Base-by-base conservation (phyloP, 2,888 invertebrate genomes). In the Odontocerum albicorne region DNA sequence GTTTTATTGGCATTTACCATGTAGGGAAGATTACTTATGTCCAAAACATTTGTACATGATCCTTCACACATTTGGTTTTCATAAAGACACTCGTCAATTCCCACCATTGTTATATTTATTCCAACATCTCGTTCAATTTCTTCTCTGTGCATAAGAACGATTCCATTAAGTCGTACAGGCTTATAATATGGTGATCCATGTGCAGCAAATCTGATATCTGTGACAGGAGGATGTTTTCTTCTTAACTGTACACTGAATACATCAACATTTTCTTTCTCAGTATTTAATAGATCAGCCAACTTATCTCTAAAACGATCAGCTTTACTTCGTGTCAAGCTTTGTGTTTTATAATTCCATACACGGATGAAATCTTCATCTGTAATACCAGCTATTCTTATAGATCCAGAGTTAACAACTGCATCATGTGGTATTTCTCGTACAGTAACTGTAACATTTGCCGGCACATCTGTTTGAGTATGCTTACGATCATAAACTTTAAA, bases 1-100 rank as follows among this genome's bases (percentile, higher is more conserved):
- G 98, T 98, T 72, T 92, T 92, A 69, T 99, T 99, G 12, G 98
- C 92, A 73, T 97, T 96, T 2, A 99, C 96, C 86, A 97, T 90
- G 66, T 94, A 94, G 0, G 94, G 94, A 61, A 92, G 77, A 64
- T 88, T 87, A 69, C 91, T 92, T 64, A 92, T 92, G 67, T 92
- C 92, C 61, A 97, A 78, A 13, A 87, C 85, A 72, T 97, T 97
- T 16, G 95, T 94, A 72, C 97, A 98, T 50, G 96, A 96, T 8
- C 95, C 95, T 74, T 96, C 95, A 72, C 95, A 96, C 84, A 91
- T 90, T 70, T 91, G 89, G 70, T 94, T 94, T 78, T 96, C 95
- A 70, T 94, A 92, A 59, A 95, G 79, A 71, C 95, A 96, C 75
- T 96, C 95, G 67, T 96, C 97, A 64, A 99, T 96, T 60, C 96